Evolutionary conservation across 2,113 vertebrate species (phyloP).

Genomic region (Corythoichthys haematopterus): DNA sequence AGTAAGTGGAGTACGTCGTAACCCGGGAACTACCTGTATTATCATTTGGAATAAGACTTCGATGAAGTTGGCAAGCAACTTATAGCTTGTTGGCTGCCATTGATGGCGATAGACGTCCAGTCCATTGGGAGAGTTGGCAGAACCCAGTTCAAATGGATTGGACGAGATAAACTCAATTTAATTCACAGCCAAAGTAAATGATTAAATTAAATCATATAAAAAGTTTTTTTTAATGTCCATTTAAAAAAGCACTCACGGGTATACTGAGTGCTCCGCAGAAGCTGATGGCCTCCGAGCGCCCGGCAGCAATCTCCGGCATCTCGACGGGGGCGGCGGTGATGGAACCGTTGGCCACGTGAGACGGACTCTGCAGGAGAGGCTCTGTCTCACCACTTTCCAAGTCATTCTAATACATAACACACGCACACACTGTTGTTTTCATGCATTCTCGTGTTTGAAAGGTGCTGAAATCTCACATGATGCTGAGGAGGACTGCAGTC

Average conservation of each 20-base stretch:
- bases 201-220: too few species aligned
- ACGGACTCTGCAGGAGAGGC: constrained; percentile 45
- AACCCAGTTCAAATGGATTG: too few species aligned
- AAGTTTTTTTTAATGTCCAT: too few species aligned
- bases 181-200: too few species aligned
- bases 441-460: not conserved
- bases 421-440: not conserved
- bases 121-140: too few species aligned
- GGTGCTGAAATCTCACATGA: constrained; percentile 70
- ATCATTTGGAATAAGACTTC: too few species aligned
- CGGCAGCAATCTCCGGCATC: constrained; percentile 28
- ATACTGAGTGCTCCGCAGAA: constrained; percentile 85
- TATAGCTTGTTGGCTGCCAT: too few species aligned
- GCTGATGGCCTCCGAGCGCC: constrained; percentile 81
- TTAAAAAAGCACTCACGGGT: constrained; percentile 76
- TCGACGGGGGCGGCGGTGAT: constrained; percentile 20
- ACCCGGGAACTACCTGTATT: too few species aligned
- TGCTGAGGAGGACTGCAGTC: constrained; percentile 83
- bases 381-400: constrained; percentile 62
- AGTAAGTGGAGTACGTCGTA: too few species aligned
- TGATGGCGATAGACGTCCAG: too few species aligned
- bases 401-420: constrained; percentile 31
- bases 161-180: too few species aligned
- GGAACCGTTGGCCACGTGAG: constrained; percentile 42
- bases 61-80: too few species aligned